A percentile compares a stretch with the other conserved stretches of the same genome.
Conservation (phyloP, 2,888 invertebrate species). For the Aphrophora alni region DNA sequence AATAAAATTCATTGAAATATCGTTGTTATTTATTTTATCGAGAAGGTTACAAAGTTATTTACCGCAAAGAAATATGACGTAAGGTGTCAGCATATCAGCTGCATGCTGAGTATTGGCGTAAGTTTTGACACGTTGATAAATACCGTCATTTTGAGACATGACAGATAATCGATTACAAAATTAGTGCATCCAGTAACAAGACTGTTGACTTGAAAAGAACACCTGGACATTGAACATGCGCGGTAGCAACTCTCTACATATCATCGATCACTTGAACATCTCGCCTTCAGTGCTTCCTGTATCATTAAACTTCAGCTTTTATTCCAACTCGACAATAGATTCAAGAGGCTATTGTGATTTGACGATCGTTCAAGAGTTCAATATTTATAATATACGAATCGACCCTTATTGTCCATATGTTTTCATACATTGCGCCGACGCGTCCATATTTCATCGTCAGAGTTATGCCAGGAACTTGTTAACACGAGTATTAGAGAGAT, state of each 20-base stretch:
- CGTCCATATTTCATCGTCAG: too few relatives aligned
- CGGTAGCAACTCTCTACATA: neutral
- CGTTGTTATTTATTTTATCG: too few relatives aligned
- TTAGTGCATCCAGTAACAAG: neutral
- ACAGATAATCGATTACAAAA: conserved; percentile 6
- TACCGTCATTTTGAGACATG: too few relatives aligned
- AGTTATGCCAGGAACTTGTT: too few relatives aligned
- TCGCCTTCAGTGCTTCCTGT: neutral
- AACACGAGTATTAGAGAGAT: too few relatives aligned
- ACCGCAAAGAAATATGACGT: too few relatives aligned
- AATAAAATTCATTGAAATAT: too few relatives aligned
- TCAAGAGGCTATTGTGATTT: neutral
- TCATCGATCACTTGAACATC: neutral
- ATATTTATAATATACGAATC: neutral
- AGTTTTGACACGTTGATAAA: too few relatives aligned
- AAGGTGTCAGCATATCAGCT: too few relatives aligned
- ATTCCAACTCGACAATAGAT: conserved; percentile 1
- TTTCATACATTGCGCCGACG: neutral
- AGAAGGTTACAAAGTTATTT: too few relatives aligned
- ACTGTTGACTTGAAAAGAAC: neutral
- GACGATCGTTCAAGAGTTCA: neutral
- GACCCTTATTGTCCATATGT: neutral
- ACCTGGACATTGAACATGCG: neutral
- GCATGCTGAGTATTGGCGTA: too few relatives aligned
- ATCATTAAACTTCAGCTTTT: conserved; percentile 2